Evolutionary conservation across 2,113 vertebrate genomes (phyloP).

Genomic region (Atherinomorus stipes): DNA sequence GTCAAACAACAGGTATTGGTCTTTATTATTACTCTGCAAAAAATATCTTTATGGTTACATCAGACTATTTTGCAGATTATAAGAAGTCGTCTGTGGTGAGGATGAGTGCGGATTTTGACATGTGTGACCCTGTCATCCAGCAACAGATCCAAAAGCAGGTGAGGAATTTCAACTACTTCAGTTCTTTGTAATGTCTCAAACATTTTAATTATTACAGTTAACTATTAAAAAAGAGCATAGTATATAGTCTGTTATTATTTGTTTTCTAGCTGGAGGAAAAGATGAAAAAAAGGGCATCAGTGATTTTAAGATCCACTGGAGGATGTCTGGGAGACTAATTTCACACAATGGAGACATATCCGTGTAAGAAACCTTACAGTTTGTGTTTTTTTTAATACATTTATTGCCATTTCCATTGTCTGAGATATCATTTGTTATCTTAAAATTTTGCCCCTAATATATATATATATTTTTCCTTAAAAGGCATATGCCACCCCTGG

Average conservation of each 20-base stretch:
- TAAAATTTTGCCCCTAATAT: too few relatives aligned
- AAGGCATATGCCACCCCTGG: too few relatives aligned
- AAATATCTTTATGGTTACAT: too few relatives aligned
- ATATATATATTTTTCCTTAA: too few relatives aligned
- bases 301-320: slow-evolving; percentile 27
- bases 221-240: too few relatives aligned
- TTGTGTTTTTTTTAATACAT: too few relatives aligned
- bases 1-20: too few relatives aligned
- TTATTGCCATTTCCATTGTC: too few relatives aligned
- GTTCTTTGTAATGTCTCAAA: too few relatives aligned
- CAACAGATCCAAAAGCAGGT: slow-evolving; percentile 33
- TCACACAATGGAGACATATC: not conserved
- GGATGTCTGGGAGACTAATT: not conserved
- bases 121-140: slow-evolving; percentile 9
- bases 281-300: slow-evolving; percentile 14
- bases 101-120: slow-evolving; percentile 6
- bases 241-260: not conserved
- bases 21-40: too few relatives aligned
- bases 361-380: not conserved
- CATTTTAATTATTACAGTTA: not conserved
- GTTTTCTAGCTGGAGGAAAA: slow-evolving; percentile 18
- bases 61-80: slow-evolving; percentile 18
- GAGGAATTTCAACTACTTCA: not conserved
- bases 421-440: too few relatives aligned
- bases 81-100: not conserved